Conservation (phyloP, 2,888 invertebrate genomes). For the Catocala sponsa region DNA sequence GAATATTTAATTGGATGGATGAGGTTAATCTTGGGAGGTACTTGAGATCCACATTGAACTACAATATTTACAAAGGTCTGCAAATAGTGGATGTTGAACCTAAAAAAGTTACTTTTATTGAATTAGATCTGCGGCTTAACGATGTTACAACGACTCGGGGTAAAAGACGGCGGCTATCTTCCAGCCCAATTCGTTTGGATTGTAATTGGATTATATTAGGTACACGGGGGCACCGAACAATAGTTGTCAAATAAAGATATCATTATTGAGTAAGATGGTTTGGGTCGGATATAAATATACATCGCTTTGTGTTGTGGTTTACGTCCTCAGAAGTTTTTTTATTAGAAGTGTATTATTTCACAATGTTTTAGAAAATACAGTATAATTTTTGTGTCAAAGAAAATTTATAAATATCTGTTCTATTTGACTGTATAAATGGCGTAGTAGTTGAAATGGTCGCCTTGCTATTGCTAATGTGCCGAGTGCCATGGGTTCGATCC, state of each 20-base stretch:
- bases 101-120: constrained; percentile 50
- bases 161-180: constrained; percentile 23
- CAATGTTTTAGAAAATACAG: too few species aligned
- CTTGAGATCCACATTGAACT: constrained; percentile 55
- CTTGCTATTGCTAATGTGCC: too few species aligned
- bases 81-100: constrained; percentile 42
- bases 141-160: constrained; percentile 43
- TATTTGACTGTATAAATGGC: too few species aligned
- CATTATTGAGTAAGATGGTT: constrained; percentile 1
- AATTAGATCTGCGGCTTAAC: constrained; percentile 47
- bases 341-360: too few species aligned
- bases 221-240: constrained; percentile 8
- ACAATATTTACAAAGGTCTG: constrained; percentile 66
- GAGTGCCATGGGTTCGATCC: too few species aligned
- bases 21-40: constrained; percentile 62
- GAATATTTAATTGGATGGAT: constrained; percentile 64
- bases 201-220: constrained; percentile 31
- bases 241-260: constrained; percentile 10
- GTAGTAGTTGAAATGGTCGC: too few species aligned
- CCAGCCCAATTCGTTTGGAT: too few species aligned
- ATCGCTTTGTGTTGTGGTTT: too few species aligned
- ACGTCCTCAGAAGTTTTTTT: too few species aligned
- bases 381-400: too few species aligned
- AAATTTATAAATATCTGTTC: too few species aligned
- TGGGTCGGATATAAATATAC: too few species aligned